Conservation (phyloP, 2,113 vertebrate genomes). For the Epinephelus fuscoguttatus region DNA sequence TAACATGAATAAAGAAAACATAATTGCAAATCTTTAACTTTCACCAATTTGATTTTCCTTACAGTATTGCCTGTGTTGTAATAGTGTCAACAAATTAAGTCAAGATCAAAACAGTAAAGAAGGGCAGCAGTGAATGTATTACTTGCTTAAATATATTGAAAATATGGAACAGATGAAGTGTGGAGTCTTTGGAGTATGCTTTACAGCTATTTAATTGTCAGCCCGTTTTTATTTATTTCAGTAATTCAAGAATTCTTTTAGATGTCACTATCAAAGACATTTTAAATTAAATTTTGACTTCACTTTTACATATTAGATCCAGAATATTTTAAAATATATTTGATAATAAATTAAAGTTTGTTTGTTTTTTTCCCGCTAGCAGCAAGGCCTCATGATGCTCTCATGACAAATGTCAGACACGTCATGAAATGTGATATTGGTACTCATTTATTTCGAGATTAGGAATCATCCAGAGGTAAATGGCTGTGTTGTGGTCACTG, state of each 20-base stretch:
- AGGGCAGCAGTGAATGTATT: conserved; percentile 17
- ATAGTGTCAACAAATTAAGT: neutral
- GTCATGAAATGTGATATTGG: neutral
- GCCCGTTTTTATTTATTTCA: neutral
- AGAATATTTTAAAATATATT: neutral
- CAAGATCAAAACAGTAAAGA: neutral
- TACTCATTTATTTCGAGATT: neutral
- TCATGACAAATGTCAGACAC: neutral
- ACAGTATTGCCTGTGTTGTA: neutral
- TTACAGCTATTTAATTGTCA: neutral
- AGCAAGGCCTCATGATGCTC: neutral
- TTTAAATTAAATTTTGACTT: neutral
- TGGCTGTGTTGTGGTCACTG: neutral
- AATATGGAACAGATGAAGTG: neutral
- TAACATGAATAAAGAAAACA: neutral
- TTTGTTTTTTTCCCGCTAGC: neutral
- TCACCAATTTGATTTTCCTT: neutral
- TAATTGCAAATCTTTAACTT: neutral
- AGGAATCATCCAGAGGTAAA: neutral
- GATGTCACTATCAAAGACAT: neutral
- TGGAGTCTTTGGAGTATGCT: neutral
- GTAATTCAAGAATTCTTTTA: neutral
- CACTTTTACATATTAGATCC: neutral
- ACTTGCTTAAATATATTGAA: conserved; percentile 4
- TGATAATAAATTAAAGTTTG: neutral